Evolutionary conservation across 2,113 vertebrate genomes (phyloP), one percentile per base, ranked within the genome.

Genomic region (Coptodon rendalli): DNA sequence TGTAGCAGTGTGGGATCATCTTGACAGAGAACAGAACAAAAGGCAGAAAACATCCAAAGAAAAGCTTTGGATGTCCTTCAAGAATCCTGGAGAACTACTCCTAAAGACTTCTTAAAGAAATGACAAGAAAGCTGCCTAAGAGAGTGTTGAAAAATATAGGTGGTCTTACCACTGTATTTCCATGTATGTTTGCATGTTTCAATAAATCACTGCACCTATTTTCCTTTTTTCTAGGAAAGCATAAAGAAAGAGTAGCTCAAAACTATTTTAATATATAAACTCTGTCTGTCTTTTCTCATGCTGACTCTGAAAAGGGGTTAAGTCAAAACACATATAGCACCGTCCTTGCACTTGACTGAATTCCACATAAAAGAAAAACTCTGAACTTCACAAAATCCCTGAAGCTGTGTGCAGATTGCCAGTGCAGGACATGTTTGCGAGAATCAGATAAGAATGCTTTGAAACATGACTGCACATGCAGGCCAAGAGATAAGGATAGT

Each of bases 401-500:
- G 10, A 12, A 84, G 89, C 85, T 87, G 57, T 66, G 63, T 82
- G 48, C 34, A 84, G 85, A 81, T 59, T 59, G n/a, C 54, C 59
- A 56, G 83, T 1, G 45, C 14, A n/a, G n/a, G 34, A 29, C 40
- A 52, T 50, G 36, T 83, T 82, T 86, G 0, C 3, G 27, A 85
- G 29, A 50, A 36, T 38, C 11, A 71, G 90, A 92, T 85, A 88
- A 84, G 80, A 88, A 87, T 13, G 50, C 82, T 86, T 5, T 24
- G 6, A 83, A 89, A 93, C 92, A 93, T 92, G 95, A 92, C 92
- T 31, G 6, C 22, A 91, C 95, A 93, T 11, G 93, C 83, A 83
- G 71, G 52, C 80, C 56, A 68, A 66, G 86, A 83, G 89, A 94
- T 92, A 85, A 82, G 87, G 3, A 89, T 56, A 79, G 40, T 80